Base-by-base conservation (phyloP, 1,140 invertebrate genomes). In the Penaeus vannamei region DNA sequence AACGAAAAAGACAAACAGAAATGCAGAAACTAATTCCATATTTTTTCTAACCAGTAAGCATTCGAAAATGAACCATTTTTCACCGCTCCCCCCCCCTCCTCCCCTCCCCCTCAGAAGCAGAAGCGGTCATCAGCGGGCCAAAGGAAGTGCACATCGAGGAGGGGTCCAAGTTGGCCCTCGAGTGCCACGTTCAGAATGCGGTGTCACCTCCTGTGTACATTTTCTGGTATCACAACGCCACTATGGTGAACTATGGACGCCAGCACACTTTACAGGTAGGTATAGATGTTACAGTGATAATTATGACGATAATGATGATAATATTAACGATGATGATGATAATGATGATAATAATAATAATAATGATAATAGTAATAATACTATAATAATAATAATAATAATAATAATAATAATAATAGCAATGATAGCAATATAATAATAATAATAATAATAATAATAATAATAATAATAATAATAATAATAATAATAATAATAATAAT, bases 191-290 rank as follows among this genome's bases (percentile, higher is more conserved):
- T 42, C 53, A 62, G 64, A 69, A 76, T 42, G 86, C 90, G 17
- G 86, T 84, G 1, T 66, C 85, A 8, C 90, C 90, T 0, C 90
- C 90, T 12, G 85, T 91, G 5, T 91, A 91, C 66, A 90, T 91
- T 42, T 91, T 91, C 72, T 91, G 90, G 90, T 91, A 90, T 85
- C 90, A 91, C 62, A 91, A 91, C 81, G 69, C 85, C 19, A 90
- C 90, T n/a, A 91, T 91, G 90, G 90, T 91, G 46, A 91, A 91
- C 69, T 91, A 91, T 61, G 89, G 82, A 10, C 66, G 77, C 22
- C 88, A 91, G 22, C 36, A 76, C 2, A 53, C 84, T 2, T 69
- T 85, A 1, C 42, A 85, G 69, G 84, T 85, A 42, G 8, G 84
- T 42, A 72, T 12, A 53, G 14, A 12, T 42, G 76, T 36, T 36